These are phyloP conservation scores for Crossaster papposus DNA, from an alignment of 53 echinoderm and acorn worm genomes.

Conservation along the genomic window DNA sequence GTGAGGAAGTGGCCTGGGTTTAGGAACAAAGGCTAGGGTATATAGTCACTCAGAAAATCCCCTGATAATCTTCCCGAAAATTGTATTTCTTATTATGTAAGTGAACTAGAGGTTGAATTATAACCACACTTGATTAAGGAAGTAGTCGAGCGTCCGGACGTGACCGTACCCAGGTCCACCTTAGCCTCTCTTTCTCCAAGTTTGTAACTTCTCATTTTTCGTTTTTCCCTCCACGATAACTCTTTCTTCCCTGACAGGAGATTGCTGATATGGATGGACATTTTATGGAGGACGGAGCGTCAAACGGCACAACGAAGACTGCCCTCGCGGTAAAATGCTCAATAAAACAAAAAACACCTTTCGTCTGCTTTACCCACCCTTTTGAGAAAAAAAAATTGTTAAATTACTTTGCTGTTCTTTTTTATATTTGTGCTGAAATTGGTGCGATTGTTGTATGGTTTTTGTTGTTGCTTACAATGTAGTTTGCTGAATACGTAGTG, in stretches of 20 bases:
- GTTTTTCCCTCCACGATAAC: constrained; percentile 6
- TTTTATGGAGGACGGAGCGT: constrained; percentile 6
- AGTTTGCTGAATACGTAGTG: neutral
- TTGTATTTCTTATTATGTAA: neutral
- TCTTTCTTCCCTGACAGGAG: constrained; percentile 12
- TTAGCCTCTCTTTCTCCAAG: neutral
- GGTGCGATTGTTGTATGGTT: neutral
- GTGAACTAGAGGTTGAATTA: neutral
- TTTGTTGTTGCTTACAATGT: neutral
- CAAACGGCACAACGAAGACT: constrained; percentile 37
- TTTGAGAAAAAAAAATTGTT: no score
- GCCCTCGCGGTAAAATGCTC: constrained; percentile 42
- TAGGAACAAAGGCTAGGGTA: constrained; percentile 4
- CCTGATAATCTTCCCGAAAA: neutral
- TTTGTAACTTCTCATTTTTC: neutral
- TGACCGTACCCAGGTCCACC: neutral
- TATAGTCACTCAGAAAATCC: neutral
- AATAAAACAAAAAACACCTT: neutral
- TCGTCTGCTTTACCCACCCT: neutral
- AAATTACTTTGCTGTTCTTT: neutral
- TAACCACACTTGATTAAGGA: neutral
- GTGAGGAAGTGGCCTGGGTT: neutral
- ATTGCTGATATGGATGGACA: constrained; percentile 31
- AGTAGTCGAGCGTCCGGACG: neutral
- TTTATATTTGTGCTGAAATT: neutral